Conservation (phyloP, 1,140 invertebrate genomes). For the Cheumatopsyche charites region DNA sequence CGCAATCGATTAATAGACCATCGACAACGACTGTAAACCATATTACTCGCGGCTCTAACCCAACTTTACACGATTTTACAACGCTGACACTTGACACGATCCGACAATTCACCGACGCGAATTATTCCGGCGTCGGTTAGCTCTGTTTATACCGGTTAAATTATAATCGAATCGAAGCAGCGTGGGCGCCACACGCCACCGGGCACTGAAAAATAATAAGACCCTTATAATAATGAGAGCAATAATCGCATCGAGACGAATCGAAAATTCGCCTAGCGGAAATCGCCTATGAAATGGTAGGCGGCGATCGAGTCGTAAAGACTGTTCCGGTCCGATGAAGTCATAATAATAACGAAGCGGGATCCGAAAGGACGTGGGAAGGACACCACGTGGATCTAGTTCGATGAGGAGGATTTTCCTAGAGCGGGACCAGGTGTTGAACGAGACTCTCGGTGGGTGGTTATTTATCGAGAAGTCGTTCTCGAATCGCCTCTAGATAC, state of each 20-base stretch:
- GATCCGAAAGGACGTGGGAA: conserved; percentile 1
- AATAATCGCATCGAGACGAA: conserved; percentile 8
- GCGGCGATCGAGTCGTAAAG: too few species aligned
- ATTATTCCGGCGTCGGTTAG: background rate
- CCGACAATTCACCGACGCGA: conserved; percentile 14
- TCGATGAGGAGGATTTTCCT: background rate
- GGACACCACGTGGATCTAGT: background rate
- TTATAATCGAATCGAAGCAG: conserved; percentile 25
- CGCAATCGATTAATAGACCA: too few species aligned
- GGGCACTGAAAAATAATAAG: conserved; percentile 14
- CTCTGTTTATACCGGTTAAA: conserved; percentile 33
- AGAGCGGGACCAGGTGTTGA: conserved; percentile 24
- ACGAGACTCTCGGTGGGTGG: conserved; percentile 22
- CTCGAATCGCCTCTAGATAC: conserved; percentile 9
- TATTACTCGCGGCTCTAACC: too few species aligned
- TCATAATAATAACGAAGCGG: background rate
- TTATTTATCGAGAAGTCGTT: conserved; percentile 28
- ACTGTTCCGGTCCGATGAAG: background rate
- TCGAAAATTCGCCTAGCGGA: conserved; percentile 3
- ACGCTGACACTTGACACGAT: conserved; percentile 26
- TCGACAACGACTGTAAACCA: too few species aligned
- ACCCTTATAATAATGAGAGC: background rate
- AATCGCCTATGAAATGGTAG: too few species aligned
- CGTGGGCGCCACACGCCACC: conserved; percentile 10
- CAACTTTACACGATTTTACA: background rate